Conservation (phyloP, 1,140 invertebrate genomes). For the Pseudomyrmex pallidus region DNA sequence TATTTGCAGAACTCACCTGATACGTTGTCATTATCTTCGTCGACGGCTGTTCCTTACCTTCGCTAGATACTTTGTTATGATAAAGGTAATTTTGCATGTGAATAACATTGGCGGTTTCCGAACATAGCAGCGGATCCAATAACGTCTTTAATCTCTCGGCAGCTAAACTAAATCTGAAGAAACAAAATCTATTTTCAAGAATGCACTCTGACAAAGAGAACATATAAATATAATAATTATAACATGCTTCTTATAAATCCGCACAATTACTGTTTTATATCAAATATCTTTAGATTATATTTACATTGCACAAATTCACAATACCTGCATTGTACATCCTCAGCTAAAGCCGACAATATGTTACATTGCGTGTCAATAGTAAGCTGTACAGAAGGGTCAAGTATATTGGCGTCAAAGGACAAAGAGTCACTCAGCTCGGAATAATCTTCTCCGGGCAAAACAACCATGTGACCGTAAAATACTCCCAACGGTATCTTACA, state of each 20-base stretch:
- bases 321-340: constrained; percentile 92
- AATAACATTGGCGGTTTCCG: constrained; percentile 91
- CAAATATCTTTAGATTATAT: no score
- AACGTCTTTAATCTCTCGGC: constrained; percentile 92
- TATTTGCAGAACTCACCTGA: constrained; percentile 85
- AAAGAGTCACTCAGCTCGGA: constrained; percentile 83
- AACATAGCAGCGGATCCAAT: constrained; percentile 90
- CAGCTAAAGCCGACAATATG: constrained; percentile 87
- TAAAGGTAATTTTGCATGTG: constrained; percentile 92
- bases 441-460: constrained; percentile 89
- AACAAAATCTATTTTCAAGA: constrained; percentile 27
- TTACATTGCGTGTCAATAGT: constrained; percentile 86
- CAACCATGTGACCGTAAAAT: constrained; percentile 95
- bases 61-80: constrained; percentile 84
- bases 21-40: constrained; percentile 92
- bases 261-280: background rate
- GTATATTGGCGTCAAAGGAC: constrained; percentile 76
- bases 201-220: background rate
- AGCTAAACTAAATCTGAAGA: constrained; percentile 90
- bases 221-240: no score
- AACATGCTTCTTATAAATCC: background rate
- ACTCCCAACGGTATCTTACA: constrained; percentile 96
- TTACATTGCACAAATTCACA: constrained; percentile 58
- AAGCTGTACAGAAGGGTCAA: constrained; percentile 81
- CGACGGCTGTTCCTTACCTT: constrained; percentile 87